phyloP scores from a whole-genome alignment of 1,140 invertebrate genomes.

The Papilio dardanus region DNA sequence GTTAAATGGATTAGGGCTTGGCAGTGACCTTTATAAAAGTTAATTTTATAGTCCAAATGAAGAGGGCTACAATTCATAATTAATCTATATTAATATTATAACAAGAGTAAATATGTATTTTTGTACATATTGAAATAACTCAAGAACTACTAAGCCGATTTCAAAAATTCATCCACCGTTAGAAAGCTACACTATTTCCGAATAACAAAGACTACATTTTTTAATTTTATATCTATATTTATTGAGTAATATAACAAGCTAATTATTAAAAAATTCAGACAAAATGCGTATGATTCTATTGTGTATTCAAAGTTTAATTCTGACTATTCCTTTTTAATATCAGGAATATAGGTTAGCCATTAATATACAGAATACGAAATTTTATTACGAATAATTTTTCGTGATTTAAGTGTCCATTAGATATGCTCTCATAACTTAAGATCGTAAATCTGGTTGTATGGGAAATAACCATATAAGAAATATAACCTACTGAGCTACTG shows the following conservation, averaged over 20 bases:
- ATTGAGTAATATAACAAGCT: too few species aligned
- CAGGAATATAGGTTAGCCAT: not conserved
- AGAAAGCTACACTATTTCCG: too few species aligned
- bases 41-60: not conserved
- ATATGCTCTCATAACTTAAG: not conserved
- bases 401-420: not conserved
- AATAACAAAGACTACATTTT: too few species aligned
- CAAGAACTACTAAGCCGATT: too few species aligned
- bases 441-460: slow-evolving; percentile 2
- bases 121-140: too few species aligned
- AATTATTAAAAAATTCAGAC: too few species aligned
- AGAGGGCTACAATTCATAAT: too few species aligned
- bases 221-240: too few species aligned
- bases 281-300: too few species aligned
- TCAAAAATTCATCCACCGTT: too few species aligned
- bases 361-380: not conserved
- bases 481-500: not conserved
- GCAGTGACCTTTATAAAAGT: slow-evolving; percentile 13
- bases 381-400: not conserved
- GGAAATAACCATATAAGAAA: not conserved
- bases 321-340: not conserved
- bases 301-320: not conserved
- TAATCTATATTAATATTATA: too few species aligned
- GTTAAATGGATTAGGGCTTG: slow-evolving; percentile 5
- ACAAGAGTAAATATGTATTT: too few species aligned